A percentile compares a stretch with the other conserved stretches of the same genome.
These are phyloP conservation scores for Nanger granti DNA, from an alignment of 2,113 vertebrate species.

Conservation along the genomic window DNA sequence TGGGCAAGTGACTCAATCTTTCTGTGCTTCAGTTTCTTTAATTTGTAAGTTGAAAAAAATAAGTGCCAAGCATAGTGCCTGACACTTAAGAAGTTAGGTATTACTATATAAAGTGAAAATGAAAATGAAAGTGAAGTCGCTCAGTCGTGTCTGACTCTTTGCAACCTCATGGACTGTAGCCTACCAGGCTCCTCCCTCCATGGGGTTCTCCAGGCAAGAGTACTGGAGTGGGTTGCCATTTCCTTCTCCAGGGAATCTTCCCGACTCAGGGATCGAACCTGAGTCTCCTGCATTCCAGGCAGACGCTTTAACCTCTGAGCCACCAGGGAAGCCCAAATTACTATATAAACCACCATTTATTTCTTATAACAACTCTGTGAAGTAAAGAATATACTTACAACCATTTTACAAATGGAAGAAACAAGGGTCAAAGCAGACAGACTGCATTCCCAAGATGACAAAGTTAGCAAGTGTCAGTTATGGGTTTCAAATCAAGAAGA, in stretches of 20 bases:
- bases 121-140: too few species aligned
- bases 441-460: background rate
- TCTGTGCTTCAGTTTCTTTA: background rate
- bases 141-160: too few species aligned
- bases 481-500: background rate
- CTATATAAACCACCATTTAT: background rate
- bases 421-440: background rate
- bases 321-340: background rate
- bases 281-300: too few species aligned
- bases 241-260: too few species aligned
- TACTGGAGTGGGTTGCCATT: too few species aligned
- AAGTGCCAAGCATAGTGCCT: background rate
- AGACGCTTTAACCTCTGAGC: too few species aligned
- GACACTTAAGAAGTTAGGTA: background rate
- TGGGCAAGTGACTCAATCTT: background rate
- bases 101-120: background rate
- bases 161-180: too few species aligned
- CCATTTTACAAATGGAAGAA: background rate
- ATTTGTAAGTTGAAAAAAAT: background rate
- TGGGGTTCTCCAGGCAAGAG: too few species aligned
- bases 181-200: too few species aligned
- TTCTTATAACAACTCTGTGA: background rate
- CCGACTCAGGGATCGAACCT: too few species aligned
- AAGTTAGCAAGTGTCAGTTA: background rate
- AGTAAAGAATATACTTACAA: background rate